Evolutionary conservation across 2,113 vertebrate genomes (phyloP), one percentile per base, ranked within the genome.

Genomic region (Herpailurus yagouaroundi): DNA sequence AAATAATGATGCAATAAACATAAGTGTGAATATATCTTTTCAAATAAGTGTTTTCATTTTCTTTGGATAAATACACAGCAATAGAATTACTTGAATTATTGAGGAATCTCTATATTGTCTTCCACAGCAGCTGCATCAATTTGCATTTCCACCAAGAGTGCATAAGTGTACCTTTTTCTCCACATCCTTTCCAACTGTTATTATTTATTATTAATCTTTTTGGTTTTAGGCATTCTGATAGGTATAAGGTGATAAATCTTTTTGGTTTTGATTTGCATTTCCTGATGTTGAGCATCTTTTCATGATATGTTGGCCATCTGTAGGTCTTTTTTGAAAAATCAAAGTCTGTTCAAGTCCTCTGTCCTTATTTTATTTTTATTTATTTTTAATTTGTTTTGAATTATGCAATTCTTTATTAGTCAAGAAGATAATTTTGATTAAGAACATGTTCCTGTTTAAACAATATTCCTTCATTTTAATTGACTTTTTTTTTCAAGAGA

Each of bases 381-480:
- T 76, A 45, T 76, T 48, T 76, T 76, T 76, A 48, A 77, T 4
- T 18, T 77, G 29, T 69, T 77, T 48, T 10, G 86, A 96, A 92
- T 48, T 71, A 88, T 48, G 25, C 21, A 93, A 87, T 76, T 95
- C 41, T 77, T 91, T 85, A 93, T 92, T 93, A 82, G 13, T 86
- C 41, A 87, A 66, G 16, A 91, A 10, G 15, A 29, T 63, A 84
- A 63, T 87, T 87, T 7, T 95, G 77, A 69, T 89, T 88, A 94
- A 96, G 33, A 96, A 41, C 31, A 91, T 23, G n/a, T 74, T 91
- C 76, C 33, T 86, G 86, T 71, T 94, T 96, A 68, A 68, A 73
- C 4, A 31, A 63, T 84, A 74, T 89, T 48, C 23, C 48, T 87
- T 90, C 64, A 38, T 71, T 77, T 77, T 77, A 27, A 76, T 4